Evolutionary conservation across 2,113 vertebrate species (phyloP).

Genomic region (Trichechus manatus): DNA sequence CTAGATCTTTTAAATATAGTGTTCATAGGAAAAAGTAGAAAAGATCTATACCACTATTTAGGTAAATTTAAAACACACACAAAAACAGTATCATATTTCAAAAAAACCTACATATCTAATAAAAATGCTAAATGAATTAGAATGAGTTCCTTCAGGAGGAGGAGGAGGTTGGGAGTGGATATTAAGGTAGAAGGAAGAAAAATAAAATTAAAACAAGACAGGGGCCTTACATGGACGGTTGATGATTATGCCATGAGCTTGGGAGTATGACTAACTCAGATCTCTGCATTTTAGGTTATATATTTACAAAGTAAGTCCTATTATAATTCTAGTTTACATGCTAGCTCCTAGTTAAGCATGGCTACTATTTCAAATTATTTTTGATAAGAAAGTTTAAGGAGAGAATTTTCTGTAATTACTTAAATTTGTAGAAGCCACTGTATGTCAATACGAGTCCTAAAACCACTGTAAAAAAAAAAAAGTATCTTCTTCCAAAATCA

Average conservation of each 20-base stretch:
- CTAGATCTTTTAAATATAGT: slow-evolving; percentile 8
- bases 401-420: slow-evolving; percentile 14
- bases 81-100: neutral
- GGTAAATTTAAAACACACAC: slow-evolving; percentile 15
- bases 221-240: neutral
- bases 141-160: neutral
- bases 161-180: neutral
- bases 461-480: neutral
- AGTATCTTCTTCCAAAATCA: slow-evolving; percentile 13
- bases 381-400: neutral
- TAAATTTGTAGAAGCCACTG: slow-evolving; percentile 32
- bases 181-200: neutral
- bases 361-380: slow-evolving; percentile 6
- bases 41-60: neutral
- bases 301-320: neutral
- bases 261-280: neutral
- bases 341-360: neutral
- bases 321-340: neutral
- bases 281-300: neutral
- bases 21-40: neutral
- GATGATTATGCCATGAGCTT: neutral
- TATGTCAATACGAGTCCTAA: neutral
- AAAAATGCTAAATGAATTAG: neutral
- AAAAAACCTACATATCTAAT: neutral
- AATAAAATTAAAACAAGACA: neutral